Base-by-base conservation (phyloP, 1,140 invertebrate genomes). In the Thaumetopoea pityocampa region DNA sequence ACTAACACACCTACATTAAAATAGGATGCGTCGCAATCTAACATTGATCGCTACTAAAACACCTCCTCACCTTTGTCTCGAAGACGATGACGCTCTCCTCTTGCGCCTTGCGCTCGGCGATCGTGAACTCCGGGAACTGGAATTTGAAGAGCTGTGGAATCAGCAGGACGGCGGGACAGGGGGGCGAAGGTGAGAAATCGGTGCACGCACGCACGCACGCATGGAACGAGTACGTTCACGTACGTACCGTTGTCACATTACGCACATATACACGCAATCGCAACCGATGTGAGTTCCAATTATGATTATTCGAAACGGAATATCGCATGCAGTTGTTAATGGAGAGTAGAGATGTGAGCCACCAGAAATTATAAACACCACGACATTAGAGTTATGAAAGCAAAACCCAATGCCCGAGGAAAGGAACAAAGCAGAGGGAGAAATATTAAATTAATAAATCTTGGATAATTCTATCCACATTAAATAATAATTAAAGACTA, bases 121-220 rank as follows among this genome's bases (percentile, higher is more conserved):
- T 37, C 76, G 69, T 43, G 79, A 82, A 57, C 68, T 82, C 48
- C 77, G 86, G 64, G 88, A 89, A 62, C 88, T 84, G 80, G 73
- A 84, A 84, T 73, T 69, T 78, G 71, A 84, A 81, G 69, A 78
- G 77, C 79, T 84, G 69, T 60, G 67, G 71, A 59, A 69, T 81
- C 57, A 80, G 56, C 55, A 57, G 65, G 60, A 69, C 66, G 61
- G 65, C n/a, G n/a, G 48, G 65, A 50, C 41, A 58, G 63, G 57
- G 59, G 20, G 44, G 40, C 43, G 48, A 49, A 37, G 44, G 41
- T 42, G 42, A 26, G 5, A 36, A 20, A 34, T 47, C 49, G 35
- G 50, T 38, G 30, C 56, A 52, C 29, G 50, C 53, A 46, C 35
- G 36, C 51, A 29, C 50, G 23, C 24, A 43, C 28, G 15, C 20